phyloP scores from a whole-genome alignment of 2,113 vertebrate genomes.

The Zeus faber region DNA sequence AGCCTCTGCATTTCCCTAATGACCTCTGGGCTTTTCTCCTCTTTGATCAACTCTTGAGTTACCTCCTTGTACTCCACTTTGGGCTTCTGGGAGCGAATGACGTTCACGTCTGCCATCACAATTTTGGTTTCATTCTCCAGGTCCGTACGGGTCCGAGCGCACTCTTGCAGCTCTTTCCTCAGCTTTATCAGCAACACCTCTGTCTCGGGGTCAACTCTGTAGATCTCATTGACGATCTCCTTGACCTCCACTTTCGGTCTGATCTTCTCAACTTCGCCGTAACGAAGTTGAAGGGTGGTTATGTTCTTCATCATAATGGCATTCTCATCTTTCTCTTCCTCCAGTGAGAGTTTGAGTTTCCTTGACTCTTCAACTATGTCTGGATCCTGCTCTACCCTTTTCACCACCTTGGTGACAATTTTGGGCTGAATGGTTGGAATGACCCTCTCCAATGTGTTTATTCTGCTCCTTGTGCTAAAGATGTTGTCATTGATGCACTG shows the following conservation, averaged over 20 bases:
- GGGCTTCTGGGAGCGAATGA: slow-evolving; percentile 82
- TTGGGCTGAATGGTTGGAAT: slow-evolving; percentile 87
- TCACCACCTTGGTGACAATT: slow-evolving; percentile 88
- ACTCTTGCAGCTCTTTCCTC: slow-evolving; percentile 79
- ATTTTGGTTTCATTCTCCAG: slow-evolving; percentile 71
- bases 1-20: slow-evolving; percentile 85
- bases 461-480: slow-evolving; percentile 73
- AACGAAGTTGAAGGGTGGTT: slow-evolving; percentile 70
- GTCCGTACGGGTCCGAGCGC: slow-evolving; percentile 49
- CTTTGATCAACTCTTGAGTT: slow-evolving; percentile 85
- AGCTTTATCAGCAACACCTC: slow-evolving; percentile 80
- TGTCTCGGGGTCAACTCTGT: slow-evolving; percentile 85
- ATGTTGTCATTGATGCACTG: slow-evolving; percentile 70
- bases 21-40: slow-evolving; percentile 88
- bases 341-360: slow-evolving; percentile 74
- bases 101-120: slow-evolving; percentile 69
- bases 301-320: slow-evolving; percentile 72
- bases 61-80: slow-evolving; percentile 86
- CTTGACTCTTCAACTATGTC: slow-evolving; percentile 76
- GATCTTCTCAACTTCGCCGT: slow-evolving; percentile 66
- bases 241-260: slow-evolving; percentile 83
- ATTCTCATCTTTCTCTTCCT: slow-evolving; percentile 79
- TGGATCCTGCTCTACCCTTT: slow-evolving; percentile 84
- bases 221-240: slow-evolving; percentile 87
- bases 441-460: slow-evolving; percentile 81